Evolutionary conservation across 2,888 invertebrate genomes (phyloP).

Genomic region (Rhingia rostrata): DNA sequence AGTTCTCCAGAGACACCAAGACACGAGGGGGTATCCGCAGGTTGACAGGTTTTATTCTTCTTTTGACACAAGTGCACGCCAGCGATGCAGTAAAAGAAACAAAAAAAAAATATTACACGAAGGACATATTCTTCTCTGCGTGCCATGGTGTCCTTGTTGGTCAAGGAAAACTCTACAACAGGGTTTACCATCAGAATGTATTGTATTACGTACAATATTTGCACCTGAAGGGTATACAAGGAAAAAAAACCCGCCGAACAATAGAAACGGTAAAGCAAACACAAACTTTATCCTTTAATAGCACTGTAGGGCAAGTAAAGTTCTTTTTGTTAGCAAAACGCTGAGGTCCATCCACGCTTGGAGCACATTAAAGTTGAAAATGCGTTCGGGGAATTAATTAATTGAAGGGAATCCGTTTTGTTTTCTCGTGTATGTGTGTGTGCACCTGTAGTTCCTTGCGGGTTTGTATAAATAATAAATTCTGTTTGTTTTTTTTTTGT

Average conservation of each 20-base stretch:
- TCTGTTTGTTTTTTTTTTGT: constrained; percentile 9
- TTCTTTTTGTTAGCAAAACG: constrained; percentile 43
- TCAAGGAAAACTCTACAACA: constrained; percentile 34
- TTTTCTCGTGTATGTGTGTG: neutral
- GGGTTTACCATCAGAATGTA: constrained; percentile 40
- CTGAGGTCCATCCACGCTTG: constrained; percentile 13
- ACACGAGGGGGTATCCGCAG: constrained; percentile 1
- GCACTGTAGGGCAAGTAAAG: constrained; percentile 15
- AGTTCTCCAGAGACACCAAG: constrained; percentile 34
- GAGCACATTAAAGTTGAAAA: constrained; percentile 57
- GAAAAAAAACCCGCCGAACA: neutral
- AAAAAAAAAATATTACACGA: neutral
- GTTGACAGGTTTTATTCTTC: constrained; percentile 33
- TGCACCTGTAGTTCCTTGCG: neutral
- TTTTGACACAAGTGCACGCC: constrained; percentile 3
- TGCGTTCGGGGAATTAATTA: constrained; percentile 60
- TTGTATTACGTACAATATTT: constrained; percentile 46
- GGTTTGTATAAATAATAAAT: constrained; percentile 57
- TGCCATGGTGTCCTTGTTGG: constrained; percentile 8
- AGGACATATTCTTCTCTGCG: neutral
- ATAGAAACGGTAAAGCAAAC: constrained; percentile 25
- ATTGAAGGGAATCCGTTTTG: constrained; percentile 14
- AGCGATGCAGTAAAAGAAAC: constrained; percentile 22
- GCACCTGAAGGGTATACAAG: constrained; percentile 63
- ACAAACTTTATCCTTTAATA: constrained; percentile 60